Evolutionary conservation across 2,113 vertebrate species (phyloP), one percentile per base, ranked within the genome.

Genomic region (Rynchops niger): DNA sequence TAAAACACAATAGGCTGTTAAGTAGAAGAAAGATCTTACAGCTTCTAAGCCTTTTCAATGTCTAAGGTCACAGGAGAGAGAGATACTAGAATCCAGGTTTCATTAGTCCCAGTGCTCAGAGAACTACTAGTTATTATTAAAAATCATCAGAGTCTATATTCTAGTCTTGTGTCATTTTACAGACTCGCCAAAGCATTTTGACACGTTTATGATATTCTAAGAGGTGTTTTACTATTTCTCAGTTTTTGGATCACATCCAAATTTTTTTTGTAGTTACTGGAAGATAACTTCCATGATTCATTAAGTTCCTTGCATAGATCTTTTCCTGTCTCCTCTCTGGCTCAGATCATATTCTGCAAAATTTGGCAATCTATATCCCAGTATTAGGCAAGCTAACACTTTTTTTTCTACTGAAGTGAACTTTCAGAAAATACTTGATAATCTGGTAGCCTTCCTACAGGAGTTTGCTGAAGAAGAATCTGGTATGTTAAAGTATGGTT

Each of bases 271-370:
- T 30, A 49, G 13, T 53, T 65, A 36, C 12, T 47, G 21, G 27
- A 47, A n/a, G n/a, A 11, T 16, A 20, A 27, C 9, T 78, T 32
- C 19, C 19, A 32, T 0, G 0, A 43, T 52, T 18, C 20, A 19
- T 63, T 82, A 72, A 65, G 9, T 15, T 80, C 12, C 65, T 87
- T 66, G 38, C 22, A 15, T 9, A 63, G 19, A 53, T 73, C 27
- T 63, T 70, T 78, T 67, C 14, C 36, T 47, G 7, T 45, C 5
- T 82, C 4, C 34, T 34, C 21, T 72, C 26, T 45, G 22, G 5
- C 12, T 90, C 20, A 32, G 59, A 45, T 50, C 29, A 34, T 55
- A 74, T 32, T 70, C 45, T 79, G 25, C 3, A 79, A 50, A 76
- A 52, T 1, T 14, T 89, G 52, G 20, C 61, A 79, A 50, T 42